phyloP scores from a whole-genome alignment of 2,797 vertebrate species.

The Coregonus ussuriensis region DNA sequence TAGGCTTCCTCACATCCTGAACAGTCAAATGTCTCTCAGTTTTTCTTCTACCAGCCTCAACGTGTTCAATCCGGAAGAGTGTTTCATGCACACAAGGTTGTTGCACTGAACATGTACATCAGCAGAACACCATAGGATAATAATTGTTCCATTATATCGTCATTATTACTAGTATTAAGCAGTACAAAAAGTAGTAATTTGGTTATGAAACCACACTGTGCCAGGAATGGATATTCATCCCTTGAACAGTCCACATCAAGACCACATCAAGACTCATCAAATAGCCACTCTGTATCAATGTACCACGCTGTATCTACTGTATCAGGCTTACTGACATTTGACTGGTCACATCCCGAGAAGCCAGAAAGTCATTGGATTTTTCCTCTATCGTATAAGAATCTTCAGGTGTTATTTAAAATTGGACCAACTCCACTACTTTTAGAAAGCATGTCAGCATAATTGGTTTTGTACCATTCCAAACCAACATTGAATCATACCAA shows the following conservation, averaged over 20 bases:
- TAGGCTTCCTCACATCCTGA: slow-evolving; percentile 49
- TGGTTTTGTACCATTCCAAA: slow-evolving; percentile 82
- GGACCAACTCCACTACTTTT: slow-evolving; percentile 74
- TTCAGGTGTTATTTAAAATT: slow-evolving; percentile 64
- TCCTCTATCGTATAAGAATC: slow-evolving; percentile 85
- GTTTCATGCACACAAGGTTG: slow-evolving; percentile 67
- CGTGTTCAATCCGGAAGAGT: slow-evolving; percentile 57
- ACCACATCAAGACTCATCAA: slow-evolving; percentile 35
- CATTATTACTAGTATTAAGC: slow-evolving; percentile 66
- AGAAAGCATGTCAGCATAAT: slow-evolving; percentile 82
- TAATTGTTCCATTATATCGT: slow-evolving; percentile 45
- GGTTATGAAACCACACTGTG: slow-evolving; percentile 59
- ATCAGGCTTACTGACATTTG: slow-evolving; percentile 71
- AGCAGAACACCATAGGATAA: slow-evolving; percentile 60
- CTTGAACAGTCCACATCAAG: slow-evolving; percentile 40
- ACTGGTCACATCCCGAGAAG: slow-evolving; percentile 85
- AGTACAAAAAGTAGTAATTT: slow-evolving; percentile 67
- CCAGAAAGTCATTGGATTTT: slow-evolving; percentile 79
- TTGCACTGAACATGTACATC: slow-evolving; percentile 59
- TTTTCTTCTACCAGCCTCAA: slow-evolving; percentile 1
- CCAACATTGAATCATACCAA: slow-evolving; percentile 89
- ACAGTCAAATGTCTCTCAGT: slow-evolving; percentile 64
- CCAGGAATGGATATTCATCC: slow-evolving; percentile 64
- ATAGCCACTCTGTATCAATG: slow-evolving; percentile 39
- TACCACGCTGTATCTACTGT: neutral